Base-by-base conservation (phyloP, 2,888 invertebrate species). In the Tachina lurida region DNA sequence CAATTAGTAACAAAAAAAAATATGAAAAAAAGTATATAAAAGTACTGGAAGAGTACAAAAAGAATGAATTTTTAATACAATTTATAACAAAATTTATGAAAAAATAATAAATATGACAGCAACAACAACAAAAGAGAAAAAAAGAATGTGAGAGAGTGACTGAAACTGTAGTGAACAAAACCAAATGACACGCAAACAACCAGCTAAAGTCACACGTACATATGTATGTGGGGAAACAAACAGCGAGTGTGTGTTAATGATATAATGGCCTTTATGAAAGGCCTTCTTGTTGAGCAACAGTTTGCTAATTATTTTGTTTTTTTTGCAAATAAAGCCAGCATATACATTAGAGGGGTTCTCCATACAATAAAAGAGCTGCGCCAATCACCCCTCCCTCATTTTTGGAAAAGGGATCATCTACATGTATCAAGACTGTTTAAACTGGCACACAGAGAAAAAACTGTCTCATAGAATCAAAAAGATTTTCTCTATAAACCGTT, bases 1-100 rank as follows among this genome's bases (percentile, higher is more conserved):
- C 88, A 90, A 90, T 90, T 89, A 90, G 87, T 86, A 80, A 65
- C 58, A 77, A 76, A 73, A 77, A 31, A 7, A 7, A 31, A 31
- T 7, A 31, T 31, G 4, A 31, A 31, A 31, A 4, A 31, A 31
- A n/a, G n/a, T n/a, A n/a, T n/a, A n/a, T 22, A 3, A 73, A 67
- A 75, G 52, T 60, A 60, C 52, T 82, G 45, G 41, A 39, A 65
- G 31, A 7, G 31, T 31, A 31, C 31, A 80, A 76, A 71, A 71
- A 13, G 47, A 56, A 39, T 58, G 19, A 70, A 56, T 73, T 68
- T 78, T 82, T 75, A 78, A 82, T 78, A 78, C 62, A 81, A 74
- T 85, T 74, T 82, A 58, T 67, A 82, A 78, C 49, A 82, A 78
- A 85, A 56, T 68, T 77, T 45, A 45, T 41, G 31, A 80, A 65